phyloP scores from a whole-genome alignment of 2,113 vertebrate species.

The Atrichornis clamosus region DNA sequence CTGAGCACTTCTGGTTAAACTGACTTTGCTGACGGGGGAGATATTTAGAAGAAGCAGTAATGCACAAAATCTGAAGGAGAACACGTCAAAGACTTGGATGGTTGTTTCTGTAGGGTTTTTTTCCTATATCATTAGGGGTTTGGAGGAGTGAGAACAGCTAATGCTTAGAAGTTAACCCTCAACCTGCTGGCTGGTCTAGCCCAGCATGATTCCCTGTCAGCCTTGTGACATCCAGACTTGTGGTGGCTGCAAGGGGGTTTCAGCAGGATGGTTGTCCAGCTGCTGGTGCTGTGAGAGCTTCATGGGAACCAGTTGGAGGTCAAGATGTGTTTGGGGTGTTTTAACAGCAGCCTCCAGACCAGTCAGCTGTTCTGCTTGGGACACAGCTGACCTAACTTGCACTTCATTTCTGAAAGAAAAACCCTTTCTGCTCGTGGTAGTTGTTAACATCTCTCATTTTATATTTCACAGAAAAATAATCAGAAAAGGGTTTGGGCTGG shows the following conservation, averaged over 20 bases:
- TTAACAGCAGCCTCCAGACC: not conserved
- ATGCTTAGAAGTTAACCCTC: not conserved
- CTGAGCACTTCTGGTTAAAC: not conserved
- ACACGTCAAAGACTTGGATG: fast-evolving
- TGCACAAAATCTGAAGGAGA: not conserved
- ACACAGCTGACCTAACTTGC: not conserved
- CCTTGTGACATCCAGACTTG: not conserved
- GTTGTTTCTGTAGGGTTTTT: not conserved
- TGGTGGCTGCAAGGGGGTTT: not conserved
- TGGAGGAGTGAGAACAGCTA: not conserved
- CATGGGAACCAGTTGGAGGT: not conserved
- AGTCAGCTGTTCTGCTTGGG: not conserved
- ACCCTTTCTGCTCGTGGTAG: not conserved
- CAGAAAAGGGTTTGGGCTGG: not conserved
- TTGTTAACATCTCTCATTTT: not conserved
- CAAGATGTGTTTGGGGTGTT: not conserved
- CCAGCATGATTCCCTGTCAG: not conserved
- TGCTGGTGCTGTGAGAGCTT: not conserved
- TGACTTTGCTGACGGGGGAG: not conserved
- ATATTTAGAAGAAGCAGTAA: not conserved
- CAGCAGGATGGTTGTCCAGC: not conserved
- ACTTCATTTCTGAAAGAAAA: not conserved
- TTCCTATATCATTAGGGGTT: fast-evolving
- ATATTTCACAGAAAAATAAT: not conserved
- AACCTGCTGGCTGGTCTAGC: not conserved